These are phyloP conservation scores for Scaptomyza montana DNA, from an alignment of 1,140 invertebrate species.

Conservation along the genomic window DNA sequence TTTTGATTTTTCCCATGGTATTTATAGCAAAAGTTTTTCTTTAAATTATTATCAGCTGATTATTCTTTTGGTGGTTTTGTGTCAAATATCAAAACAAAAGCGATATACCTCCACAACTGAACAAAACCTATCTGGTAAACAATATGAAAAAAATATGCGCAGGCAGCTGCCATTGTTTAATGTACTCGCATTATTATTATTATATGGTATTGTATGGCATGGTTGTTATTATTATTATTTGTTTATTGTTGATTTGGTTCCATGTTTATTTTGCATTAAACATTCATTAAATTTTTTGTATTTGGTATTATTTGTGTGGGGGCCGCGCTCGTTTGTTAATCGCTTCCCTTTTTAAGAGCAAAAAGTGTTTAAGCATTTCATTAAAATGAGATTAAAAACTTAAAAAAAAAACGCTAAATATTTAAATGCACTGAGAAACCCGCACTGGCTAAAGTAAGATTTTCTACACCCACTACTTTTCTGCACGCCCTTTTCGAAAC, in stretches of 20 bases:
- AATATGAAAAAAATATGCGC: slow-evolving; percentile 37
- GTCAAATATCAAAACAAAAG: too few relatives aligned
- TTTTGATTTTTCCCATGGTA: too few relatives aligned
- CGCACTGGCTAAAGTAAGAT: too few relatives aligned
- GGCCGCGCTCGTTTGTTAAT: slow-evolving; percentile 19
- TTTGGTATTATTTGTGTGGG: slow-evolving; percentile 32
- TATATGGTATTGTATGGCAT: slow-evolving; percentile 18
- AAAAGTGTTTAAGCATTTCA: slow-evolving; percentile 20
- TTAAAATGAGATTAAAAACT: slow-evolving; percentile 55
- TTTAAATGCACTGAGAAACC: not conserved
- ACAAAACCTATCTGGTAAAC: too few relatives aligned
- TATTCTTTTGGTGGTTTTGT: too few relatives aligned
- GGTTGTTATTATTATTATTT: slow-evolving; percentile 25
- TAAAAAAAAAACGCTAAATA: slow-evolving; percentile 18
- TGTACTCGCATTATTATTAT: slow-evolving; percentile 15
- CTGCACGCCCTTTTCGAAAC: too few relatives aligned
- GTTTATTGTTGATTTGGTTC: slow-evolving; percentile 23
- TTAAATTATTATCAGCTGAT: too few relatives aligned
- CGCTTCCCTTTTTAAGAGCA: not conserved
- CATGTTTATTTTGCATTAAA: slow-evolving; percentile 62
- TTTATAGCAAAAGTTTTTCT: too few relatives aligned
- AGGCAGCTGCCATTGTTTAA: slow-evolving; percentile 10
- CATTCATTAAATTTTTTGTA: slow-evolving; percentile 48
- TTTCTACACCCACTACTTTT: too few relatives aligned
- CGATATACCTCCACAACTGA: too few relatives aligned